phyloP scores from a whole-genome alignment of 2,888 invertebrate species.

The Epirrhoe tristata region DNA sequence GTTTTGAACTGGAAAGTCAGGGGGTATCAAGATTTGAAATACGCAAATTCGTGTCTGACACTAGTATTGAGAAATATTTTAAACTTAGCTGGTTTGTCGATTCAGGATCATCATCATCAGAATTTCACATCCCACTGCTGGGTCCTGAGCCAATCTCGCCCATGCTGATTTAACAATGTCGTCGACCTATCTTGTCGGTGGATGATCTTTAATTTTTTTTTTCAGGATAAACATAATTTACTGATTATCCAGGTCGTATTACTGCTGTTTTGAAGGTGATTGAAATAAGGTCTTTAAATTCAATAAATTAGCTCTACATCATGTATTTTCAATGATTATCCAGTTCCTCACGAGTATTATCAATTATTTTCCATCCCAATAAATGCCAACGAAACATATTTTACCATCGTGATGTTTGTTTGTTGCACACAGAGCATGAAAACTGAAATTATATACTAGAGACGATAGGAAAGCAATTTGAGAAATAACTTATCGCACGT shows the following conservation, averaged over 20 bases:
- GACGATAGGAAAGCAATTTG: too few species aligned
- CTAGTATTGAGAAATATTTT: background rate
- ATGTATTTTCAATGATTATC: constrained; percentile 9
- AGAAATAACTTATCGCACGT: too few species aligned
- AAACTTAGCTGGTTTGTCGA: background rate
- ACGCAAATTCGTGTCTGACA: constrained; percentile 1
- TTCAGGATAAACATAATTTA: too few species aligned
- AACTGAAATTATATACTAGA: constrained; percentile 8
- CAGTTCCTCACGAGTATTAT: constrained; percentile 16
- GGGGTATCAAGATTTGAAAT: constrained; percentile 28
- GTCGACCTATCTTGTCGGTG: too few species aligned
- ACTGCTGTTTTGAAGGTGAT: too few species aligned
- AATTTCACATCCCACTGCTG: too few species aligned
- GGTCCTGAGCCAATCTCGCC: too few species aligned
- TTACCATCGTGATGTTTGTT: constrained; percentile 34
- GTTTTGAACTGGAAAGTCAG: constrained; percentile 17
- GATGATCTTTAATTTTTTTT: too few species aligned
- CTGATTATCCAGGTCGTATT: too few species aligned
- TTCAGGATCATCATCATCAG: too few species aligned
- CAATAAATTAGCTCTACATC: background rate
- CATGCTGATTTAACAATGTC: too few species aligned
- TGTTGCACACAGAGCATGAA: constrained; percentile 8
- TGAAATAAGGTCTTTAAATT: background rate
- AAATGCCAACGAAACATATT: constrained; percentile 32
- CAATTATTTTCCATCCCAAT: constrained; percentile 24